phyloP scores from a whole-genome alignment of 2,797 vertebrate species.

The Sebastes variabilis region DNA sequence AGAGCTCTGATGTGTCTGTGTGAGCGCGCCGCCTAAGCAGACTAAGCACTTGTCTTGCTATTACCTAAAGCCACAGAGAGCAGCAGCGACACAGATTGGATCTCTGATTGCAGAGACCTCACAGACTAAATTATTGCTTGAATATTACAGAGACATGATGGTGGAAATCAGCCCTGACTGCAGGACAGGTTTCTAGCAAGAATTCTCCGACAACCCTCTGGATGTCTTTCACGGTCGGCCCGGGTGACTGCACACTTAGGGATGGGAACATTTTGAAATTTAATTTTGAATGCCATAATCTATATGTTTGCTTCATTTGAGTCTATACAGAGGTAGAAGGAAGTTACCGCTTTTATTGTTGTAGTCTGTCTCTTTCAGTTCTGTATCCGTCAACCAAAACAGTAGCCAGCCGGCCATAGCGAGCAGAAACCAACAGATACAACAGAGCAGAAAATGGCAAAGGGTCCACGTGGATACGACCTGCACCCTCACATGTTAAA shows the following conservation, averaged over 20 bases:
- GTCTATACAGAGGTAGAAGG: no score
- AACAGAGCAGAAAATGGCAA: no score
- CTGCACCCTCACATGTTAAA: no score
- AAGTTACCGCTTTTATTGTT: no score
- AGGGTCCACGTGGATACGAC: no score
- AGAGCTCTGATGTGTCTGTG: constrained; percentile 39
- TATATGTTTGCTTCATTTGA: no score
- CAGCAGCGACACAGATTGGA: constrained; percentile 43
- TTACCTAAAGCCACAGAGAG: constrained; percentile 59
- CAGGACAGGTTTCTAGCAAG: background rate
- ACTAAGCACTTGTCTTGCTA: constrained; percentile 44
- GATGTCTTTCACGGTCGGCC: background rate
- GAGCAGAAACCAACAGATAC: no score
- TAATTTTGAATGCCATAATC: no score
- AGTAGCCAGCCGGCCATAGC: no score
- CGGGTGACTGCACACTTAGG: background rate
- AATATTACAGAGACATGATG: constrained; percentile 20
- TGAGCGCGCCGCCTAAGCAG: constrained; percentile 18
- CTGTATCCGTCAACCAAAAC: no score
- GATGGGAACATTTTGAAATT: no score
- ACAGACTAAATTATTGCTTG: constrained; percentile 33
- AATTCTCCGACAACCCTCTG: background rate
- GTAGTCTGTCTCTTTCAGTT: no score
- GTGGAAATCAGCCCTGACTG: constrained; percentile 32
- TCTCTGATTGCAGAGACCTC: constrained; percentile 43